Evolutionary conservation across 1,140 invertebrate species (phyloP).

Genomic region (Drosophila mojavensis): DNA sequence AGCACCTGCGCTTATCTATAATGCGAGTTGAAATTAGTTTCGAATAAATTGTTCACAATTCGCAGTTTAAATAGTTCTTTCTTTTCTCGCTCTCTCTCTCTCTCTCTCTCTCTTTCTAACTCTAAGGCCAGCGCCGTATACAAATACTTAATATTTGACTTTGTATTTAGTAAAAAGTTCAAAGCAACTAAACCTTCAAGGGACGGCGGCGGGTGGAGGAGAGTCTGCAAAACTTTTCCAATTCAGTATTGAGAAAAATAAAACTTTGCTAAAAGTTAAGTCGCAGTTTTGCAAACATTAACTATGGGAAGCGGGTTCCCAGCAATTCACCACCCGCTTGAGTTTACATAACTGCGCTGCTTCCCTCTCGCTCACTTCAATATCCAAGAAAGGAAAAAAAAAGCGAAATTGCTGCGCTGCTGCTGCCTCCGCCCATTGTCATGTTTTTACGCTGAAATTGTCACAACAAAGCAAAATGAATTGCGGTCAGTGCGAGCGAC

Average conservation of each 20-base stretch:
- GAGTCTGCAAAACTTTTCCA: slow-evolving; percentile 20
- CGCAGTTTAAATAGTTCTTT: background rate
- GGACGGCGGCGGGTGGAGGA: background rate
- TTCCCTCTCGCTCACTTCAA: background rate
- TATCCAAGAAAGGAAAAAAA: slow-evolving; percentile 4
- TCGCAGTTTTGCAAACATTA: slow-evolving; percentile 1
- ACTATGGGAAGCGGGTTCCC: slow-evolving; percentile 24
- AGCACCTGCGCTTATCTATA: slow-evolving; percentile 7
- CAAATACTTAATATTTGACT: background rate
- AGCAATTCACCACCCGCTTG: slow-evolving; percentile 20
- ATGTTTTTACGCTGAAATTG: slow-evolving; percentile 77
- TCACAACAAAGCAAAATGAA: slow-evolving; percentile 69
- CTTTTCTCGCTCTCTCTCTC: slow-evolving; percentile 3
- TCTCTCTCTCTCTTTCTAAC: no score
- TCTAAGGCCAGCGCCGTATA: background rate
- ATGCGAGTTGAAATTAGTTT: no score
- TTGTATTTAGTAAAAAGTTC: background rate
- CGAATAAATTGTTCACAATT: no score
- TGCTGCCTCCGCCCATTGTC: slow-evolving; percentile 39
- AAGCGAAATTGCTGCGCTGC: slow-evolving; percentile 7
- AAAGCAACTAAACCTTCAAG: background rate
- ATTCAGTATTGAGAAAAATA: slow-evolving; percentile 5
- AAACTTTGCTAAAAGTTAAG: slow-evolving; percentile 17
- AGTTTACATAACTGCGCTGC: slow-evolving; percentile 18
- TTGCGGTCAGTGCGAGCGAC: slow-evolving; percentile 56